Evolutionary conservation across 2,888 invertebrate genomes (phyloP), one percentile per base, ranked within the genome.

Genomic region (Tanypteryx hageni): DNA sequence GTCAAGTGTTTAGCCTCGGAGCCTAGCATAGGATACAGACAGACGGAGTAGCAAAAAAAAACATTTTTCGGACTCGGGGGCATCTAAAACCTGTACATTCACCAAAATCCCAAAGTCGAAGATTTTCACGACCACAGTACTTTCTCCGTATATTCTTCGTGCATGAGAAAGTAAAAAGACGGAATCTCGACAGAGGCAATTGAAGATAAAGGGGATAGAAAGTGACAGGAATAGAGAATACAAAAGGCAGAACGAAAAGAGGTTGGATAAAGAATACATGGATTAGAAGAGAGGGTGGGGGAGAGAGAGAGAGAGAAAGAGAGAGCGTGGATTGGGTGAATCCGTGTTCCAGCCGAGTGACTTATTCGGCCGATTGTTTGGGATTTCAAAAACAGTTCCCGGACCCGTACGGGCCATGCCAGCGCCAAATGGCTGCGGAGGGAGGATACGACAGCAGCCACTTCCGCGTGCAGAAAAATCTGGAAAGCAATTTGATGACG

Each of bases 281-380:
- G 27, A 76, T 22, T 76, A 2, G 4, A 22, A 11, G 22, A 13
- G 27, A 76, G 27, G 9, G 7, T 22, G 11, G 13, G 76, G 22
- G 22, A 76, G 13, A 16, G 18, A 16, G 5, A 64, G 76, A 27
- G 76, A 27, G n/a, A 22, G 76, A 44, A 13, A 76, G 27, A 76
- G 76, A 68, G 68, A 76, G 76, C 13, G 76, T 76, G 76, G 76
- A n/a, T 27, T 76, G 76, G 76, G 76, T 22, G 22, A 76, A 27
- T 11, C 22, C 76, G 22, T 22, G 76, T 76, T 76, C 76, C 76
- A 13, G 22, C 76, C 76, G 22, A 76, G 76, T 27, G 76, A 22
- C 76, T 27, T 76, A 22, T 76, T 11, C 76, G 76, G 76, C 27
- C 76, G 76, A 76, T 76, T 76, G 76, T 76, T 76, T 76, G 76